phyloP scores from a whole-genome alignment of 2,113 vertebrate genomes.

The Tautogolabrus adspersus region DNA sequence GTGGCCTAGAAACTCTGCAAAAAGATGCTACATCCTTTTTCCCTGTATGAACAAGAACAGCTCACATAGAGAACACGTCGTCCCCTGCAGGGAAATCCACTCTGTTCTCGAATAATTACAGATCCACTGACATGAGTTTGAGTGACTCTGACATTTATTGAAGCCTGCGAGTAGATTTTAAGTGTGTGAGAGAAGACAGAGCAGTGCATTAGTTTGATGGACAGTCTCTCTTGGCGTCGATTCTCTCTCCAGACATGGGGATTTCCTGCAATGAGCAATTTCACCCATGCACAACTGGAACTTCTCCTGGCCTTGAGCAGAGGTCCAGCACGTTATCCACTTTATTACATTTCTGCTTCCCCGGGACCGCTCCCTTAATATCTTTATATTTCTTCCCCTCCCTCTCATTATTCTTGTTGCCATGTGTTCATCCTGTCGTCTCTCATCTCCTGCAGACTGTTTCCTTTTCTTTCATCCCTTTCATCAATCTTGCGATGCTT shows the following conservation, averaged over 20 bases:
- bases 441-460: too few species aligned
- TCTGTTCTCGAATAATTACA: conserved; percentile 8
- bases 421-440: conserved; percentile 1
- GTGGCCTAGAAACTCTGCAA: conserved; percentile 13
- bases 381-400: conserved; percentile 8
- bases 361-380: conserved; percentile 40
- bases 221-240: conserved; percentile 33
- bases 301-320: conserved; percentile 43
- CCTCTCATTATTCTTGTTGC: conserved; percentile 26
- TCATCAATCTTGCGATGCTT: conserved; percentile 3
- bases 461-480: background rate
- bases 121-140: conserved; percentile 6
- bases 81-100: background rate
- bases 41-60: background rate
- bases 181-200: conserved; percentile 27
- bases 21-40: conserved; percentile 31
- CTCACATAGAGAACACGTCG: background rate
- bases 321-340: background rate
- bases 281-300: conserved; percentile 58
- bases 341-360: conserved; percentile 35
- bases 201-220: conserved; percentile 3
- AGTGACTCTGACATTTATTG: conserved; percentile 20
- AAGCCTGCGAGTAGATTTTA: conserved; percentile 9
- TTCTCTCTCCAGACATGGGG: conserved; percentile 55
- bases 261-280: conserved; percentile 75